These are phyloP conservation scores for Rhopalosiphum nymphaeae DNA, from an alignment of 2,888 invertebrate genomes.

Conservation along the genomic window DNA sequence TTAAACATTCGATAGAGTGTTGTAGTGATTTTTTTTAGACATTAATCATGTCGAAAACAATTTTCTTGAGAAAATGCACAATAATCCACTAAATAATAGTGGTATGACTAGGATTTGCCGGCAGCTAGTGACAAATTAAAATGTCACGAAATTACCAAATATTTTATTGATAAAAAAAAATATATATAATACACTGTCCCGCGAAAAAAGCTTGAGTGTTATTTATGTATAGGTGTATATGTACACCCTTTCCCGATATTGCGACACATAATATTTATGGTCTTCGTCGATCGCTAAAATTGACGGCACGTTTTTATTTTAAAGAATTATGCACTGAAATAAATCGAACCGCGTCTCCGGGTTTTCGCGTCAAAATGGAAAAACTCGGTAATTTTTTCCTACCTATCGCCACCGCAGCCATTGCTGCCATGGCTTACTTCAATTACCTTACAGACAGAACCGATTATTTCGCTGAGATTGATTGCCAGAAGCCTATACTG, in stretches of 20 bases:
- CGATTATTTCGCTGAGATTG: slow-evolving; percentile 64
- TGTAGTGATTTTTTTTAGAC: background rate
- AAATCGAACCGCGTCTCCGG: slow-evolving; percentile 54
- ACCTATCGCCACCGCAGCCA: background rate
- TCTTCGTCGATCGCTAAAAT: slow-evolving; percentile 26
- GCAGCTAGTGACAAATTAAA: background rate
- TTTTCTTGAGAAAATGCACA: background rate
- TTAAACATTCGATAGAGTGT: background rate
- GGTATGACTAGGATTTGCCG: background rate
- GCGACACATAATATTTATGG: slow-evolving; percentile 28
- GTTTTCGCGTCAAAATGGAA: slow-evolving; percentile 45
- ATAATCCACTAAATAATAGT: background rate
- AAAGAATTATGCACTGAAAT: slow-evolving; percentile 58
- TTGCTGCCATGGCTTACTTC: slow-evolving; percentile 36
- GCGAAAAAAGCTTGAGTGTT: background rate
- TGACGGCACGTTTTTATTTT: slow-evolving; percentile 45
- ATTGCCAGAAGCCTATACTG: slow-evolving; percentile 42
- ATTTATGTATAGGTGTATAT: slow-evolving; percentile 34
- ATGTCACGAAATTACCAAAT: background rate
- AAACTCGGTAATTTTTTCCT: slow-evolving; percentile 57
- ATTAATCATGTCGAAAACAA: background rate
- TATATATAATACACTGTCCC: background rate
- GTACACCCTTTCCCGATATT: background rate
- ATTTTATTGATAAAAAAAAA: background rate
- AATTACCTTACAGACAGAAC: slow-evolving; percentile 61